Percentiles rank a stretch among this genome's conserved stretches.
phyloP scores from a whole-genome alignment of 2,888 invertebrate species.

The Cyaniris semiargus region DNA sequence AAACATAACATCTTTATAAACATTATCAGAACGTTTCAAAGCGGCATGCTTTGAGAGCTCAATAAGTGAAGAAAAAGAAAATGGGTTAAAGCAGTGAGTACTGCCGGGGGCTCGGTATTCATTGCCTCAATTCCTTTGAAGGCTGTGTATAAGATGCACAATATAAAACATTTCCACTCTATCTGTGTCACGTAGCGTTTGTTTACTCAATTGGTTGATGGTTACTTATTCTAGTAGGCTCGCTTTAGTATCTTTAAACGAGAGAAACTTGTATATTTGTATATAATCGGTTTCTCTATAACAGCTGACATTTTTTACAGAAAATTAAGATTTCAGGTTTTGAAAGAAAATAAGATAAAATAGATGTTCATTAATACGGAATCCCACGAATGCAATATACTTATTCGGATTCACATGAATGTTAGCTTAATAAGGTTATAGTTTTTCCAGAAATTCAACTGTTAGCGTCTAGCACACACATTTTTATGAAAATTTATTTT shows the following conservation, averaged over 20 bases:
- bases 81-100: conserved; percentile 5
- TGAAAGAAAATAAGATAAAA: too few relatives aligned
- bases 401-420: too few relatives aligned
- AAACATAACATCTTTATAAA: not conserved
- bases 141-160: conserved; percentile 13
- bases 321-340: too few relatives aligned
- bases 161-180: conserved; percentile 16
- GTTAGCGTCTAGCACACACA: not conserved
- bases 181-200: not conserved
- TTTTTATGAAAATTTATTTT: not conserved
- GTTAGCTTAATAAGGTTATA: not conserved
- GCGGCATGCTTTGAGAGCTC: not conserved
- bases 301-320: too few relatives aligned
- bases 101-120: not conserved
- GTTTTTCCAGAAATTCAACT: not conserved
- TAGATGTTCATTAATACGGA: too few relatives aligned
- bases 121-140: conserved; percentile 20
- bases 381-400: too few relatives aligned
- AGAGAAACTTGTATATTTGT: too few relatives aligned
- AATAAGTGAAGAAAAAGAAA: not conserved
- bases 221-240: not conserved
- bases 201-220: not conserved
- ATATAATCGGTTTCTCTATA: too few relatives aligned
- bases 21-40: not conserved
- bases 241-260: not conserved